phyloP scores from a whole-genome alignment of 2,797 vertebrate species.

The Melanotaenia nigrans region DNA sequence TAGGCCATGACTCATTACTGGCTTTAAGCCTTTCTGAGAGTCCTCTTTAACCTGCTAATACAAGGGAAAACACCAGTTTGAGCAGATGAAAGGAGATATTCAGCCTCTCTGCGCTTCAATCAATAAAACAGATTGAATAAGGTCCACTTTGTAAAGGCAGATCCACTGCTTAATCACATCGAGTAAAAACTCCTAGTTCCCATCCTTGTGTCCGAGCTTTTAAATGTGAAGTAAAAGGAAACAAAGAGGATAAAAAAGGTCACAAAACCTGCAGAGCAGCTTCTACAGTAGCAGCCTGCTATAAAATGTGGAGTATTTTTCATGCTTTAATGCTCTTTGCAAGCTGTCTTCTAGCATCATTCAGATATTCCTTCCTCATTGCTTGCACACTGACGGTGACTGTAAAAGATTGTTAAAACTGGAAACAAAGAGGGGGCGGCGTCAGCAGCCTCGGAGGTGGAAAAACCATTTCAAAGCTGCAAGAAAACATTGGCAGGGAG shows the following conservation, averaged over 20 bases:
- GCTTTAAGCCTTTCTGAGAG: neutral
- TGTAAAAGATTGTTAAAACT: constrained; percentile 9
- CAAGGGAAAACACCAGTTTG: neutral
- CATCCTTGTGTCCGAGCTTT: neutral
- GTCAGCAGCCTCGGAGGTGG: constrained; percentile 11
- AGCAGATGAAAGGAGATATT: constrained; percentile 1
- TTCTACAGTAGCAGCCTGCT: constrained; percentile 16
- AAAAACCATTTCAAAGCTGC: neutral
- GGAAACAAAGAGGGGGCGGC: constrained; percentile 7
- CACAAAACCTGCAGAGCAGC: constrained; percentile 11
- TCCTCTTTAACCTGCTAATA: neutral
- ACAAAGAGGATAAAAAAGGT: constrained; percentile 1
- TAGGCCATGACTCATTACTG: neutral
- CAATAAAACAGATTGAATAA: constrained; percentile 35
- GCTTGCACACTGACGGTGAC: constrained; percentile 15
- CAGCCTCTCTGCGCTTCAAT: neutral
- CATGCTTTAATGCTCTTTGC: constrained; percentile 2
- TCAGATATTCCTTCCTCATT: constrained; percentile 1
- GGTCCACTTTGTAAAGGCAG: constrained; percentile 16
- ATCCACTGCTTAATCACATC: constrained; percentile 27
- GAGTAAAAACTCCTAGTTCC: constrained; percentile 3
- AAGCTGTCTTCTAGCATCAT: constrained; percentile 8
- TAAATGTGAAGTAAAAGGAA: neutral
- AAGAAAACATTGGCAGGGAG: constrained; percentile 5
- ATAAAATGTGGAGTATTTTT: neutral